These are phyloP conservation scores for Manacus vitellinus DNA, from an alignment of 2,113 vertebrate genomes.

Conservation along the genomic window DNA sequence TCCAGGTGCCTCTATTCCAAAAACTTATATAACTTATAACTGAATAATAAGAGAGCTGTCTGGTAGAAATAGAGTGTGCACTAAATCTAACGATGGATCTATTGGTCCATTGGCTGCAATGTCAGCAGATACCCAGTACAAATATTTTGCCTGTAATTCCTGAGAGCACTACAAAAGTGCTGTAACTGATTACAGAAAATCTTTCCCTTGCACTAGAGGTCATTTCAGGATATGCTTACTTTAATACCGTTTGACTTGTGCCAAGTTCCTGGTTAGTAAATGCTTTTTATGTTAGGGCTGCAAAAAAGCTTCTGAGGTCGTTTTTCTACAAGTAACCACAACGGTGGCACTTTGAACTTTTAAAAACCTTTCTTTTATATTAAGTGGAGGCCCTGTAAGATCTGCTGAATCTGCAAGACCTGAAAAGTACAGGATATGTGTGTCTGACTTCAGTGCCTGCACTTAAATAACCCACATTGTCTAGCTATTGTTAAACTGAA, in stretches of 20 bases:
- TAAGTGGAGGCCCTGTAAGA: conserved; percentile 69
- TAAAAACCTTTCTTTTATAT: conserved; percentile 44
- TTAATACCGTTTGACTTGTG: conserved; percentile 14
- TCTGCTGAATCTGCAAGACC: conserved; percentile 75
- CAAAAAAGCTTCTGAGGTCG: conserved; percentile 8
- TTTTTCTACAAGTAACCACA: neutral
- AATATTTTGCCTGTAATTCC: neutral
- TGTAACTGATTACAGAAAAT: conserved; percentile 53
- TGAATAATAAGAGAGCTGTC: neutral
- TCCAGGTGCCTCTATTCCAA: neutral
- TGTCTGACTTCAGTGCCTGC: conserved; percentile 78
- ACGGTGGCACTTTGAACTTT: conserved; percentile 56
- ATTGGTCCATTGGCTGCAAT: neutral
- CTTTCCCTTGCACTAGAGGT: conserved; percentile 56
- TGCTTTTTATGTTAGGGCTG: conserved; percentile 50
- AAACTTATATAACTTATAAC: neutral
- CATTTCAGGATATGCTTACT: conserved; percentile 72
- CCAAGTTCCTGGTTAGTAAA: conserved; percentile 74
- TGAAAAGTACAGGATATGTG: conserved; percentile 74
- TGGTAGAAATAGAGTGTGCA: neutral
- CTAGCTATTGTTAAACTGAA: conserved; percentile 59
- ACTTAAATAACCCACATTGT: conserved; percentile 81
- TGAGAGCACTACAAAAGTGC: neutral
- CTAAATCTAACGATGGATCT: neutral
- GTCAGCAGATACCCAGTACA: neutral